These are phyloP conservation scores for Camponotus pennsylvanicus DNA, from an alignment of 1,140 invertebrate species.

Conservation along the genomic window DNA sequence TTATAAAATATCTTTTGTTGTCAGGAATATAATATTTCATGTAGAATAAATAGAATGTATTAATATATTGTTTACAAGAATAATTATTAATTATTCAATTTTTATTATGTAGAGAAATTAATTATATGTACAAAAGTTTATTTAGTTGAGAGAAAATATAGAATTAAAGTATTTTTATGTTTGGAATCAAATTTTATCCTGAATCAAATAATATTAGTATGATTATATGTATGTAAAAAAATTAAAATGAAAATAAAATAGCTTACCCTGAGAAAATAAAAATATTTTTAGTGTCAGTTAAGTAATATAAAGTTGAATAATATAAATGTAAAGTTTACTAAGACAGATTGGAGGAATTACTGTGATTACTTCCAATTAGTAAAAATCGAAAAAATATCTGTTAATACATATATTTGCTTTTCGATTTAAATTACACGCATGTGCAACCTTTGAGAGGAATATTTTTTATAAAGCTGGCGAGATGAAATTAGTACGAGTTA, in stretches of 20 bases:
- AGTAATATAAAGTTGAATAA: neutral
- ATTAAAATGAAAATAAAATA: too few relatives aligned
- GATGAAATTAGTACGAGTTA: slow-evolving; percentile 32
- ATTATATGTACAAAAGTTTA: neutral
- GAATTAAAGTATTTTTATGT: neutral
- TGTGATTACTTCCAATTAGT: neutral
- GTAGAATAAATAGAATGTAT: neutral
- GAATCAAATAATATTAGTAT: neutral
- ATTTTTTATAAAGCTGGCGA: neutral
- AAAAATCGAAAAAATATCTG: neutral
- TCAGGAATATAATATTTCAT: neutral
- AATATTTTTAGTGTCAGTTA: neutral
- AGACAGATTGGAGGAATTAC: neutral
- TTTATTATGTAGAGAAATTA: neutral
- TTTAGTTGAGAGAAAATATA: neutral
- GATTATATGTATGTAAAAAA: too few relatives aligned
- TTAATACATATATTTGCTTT: neutral
- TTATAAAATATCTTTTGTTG: neutral
- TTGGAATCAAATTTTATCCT: neutral
- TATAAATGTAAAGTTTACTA: neutral
- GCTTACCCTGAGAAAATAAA: neutral
- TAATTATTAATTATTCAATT: slow-evolving; percentile 26
- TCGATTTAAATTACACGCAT: slow-evolving; percentile 6
- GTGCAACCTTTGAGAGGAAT: neutral
- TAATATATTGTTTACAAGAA: neutral